Percentiles rank a stretch among this genome's conserved stretches.
phyloP scores from a whole-genome alignment of 2,113 vertebrate species.

The Bagarius yarrelli region DNA sequence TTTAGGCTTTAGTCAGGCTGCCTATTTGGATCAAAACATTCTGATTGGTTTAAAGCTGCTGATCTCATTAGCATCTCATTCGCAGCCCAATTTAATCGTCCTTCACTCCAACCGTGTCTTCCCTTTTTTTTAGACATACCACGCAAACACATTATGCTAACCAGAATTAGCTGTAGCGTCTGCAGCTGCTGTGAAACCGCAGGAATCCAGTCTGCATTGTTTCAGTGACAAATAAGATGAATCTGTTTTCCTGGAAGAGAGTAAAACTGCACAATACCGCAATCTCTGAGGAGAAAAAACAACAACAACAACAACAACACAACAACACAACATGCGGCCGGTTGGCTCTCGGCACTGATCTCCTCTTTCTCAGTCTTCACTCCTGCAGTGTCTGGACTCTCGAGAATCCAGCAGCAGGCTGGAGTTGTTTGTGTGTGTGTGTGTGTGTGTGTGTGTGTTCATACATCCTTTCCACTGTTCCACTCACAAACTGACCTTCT shows the following conservation, averaged over 20 bases:
- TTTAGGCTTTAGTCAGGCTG: background rate
- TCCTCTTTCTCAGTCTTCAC: background rate
- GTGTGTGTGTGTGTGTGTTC: background rate
- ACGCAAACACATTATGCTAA: no score
- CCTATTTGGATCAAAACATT: background rate
- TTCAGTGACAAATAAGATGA: conserved; percentile 58
- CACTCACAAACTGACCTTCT: background rate
- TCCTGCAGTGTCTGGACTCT: background rate
- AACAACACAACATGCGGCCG: background rate
- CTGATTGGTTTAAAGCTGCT: conserved; percentile 4
- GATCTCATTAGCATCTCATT: background rate
- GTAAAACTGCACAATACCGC: conserved; percentile 17
- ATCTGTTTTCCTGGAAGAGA: conserved; percentile 67
- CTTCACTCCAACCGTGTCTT: background rate
- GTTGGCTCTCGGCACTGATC: conserved; percentile 26
- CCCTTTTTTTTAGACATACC: no score
- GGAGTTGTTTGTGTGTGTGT: no score
- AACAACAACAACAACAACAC: no score
- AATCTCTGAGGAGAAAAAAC: background rate
- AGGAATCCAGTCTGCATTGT: conserved; percentile 51
- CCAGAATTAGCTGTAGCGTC: background rate
- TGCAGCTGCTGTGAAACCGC: conserved; percentile 1
- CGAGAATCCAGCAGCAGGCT: background rate
- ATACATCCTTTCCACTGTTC: background rate
- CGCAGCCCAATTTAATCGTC: background rate